These are phyloP conservation scores for Parauchenoglanis punctatus DNA, from an alignment of 2,797 vertebrate species.

Conservation along the genomic window DNA sequence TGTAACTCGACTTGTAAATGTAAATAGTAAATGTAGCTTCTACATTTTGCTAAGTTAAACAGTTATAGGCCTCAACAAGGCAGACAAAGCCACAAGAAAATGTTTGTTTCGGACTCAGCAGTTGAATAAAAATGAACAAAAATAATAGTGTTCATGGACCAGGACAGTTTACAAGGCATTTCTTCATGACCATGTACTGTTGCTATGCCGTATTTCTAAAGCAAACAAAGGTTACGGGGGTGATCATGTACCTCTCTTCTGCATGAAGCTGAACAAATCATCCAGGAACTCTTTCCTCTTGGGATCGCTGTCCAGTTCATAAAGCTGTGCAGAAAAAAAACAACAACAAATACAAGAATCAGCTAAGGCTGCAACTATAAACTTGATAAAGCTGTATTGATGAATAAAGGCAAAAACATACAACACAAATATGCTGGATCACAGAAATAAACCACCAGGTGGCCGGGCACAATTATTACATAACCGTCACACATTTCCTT, in stretches of 20 bases:
- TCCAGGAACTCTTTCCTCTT: constrained; percentile 97
- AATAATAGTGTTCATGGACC: not conserved
- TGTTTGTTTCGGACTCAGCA: not conserved
- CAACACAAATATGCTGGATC: not conserved
- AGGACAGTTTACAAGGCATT: not conserved
- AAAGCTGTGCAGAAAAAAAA: constrained; percentile 76
- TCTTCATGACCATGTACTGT: not conserved
- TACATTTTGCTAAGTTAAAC: not conserved
- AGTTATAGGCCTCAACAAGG: not conserved
- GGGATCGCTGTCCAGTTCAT: constrained; percentile 92
- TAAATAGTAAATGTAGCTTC: not conserved
- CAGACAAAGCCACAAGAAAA: not conserved
- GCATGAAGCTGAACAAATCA: constrained; percentile 97
- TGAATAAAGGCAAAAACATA: not conserved
- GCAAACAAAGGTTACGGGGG: not conserved
- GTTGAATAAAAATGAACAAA: not conserved
- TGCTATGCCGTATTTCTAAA: not conserved
- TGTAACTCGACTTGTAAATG: not conserved
- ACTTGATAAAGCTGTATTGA: not conserved
- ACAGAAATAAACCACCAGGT: not conserved
- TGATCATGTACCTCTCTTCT: constrained; percentile 86
- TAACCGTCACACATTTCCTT: not conserved
- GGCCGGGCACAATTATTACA: not conserved
- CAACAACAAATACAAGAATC: not conserved
- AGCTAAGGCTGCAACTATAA: not conserved